Evolutionary conservation across 2,113 vertebrate genomes (phyloP).

Genomic region (Artemisiospiza belli): DNA sequence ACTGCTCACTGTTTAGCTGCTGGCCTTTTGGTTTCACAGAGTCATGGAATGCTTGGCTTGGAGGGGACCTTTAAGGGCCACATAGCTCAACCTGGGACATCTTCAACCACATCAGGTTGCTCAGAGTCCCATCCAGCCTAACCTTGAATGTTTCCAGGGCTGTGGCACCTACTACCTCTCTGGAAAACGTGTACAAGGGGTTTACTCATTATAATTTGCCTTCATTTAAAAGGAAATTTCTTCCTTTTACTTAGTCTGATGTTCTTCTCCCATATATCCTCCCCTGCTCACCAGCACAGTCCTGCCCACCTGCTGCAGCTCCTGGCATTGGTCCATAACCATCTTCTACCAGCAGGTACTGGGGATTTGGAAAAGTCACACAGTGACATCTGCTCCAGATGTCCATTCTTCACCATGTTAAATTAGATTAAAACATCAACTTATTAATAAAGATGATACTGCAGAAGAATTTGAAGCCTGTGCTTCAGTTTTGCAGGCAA

Average conservation of each 20-base stretch:
- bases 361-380: background rate
- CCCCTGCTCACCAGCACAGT: background rate
- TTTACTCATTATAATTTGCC: background rate
- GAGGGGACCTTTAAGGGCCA: background rate
- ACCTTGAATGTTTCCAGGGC: background rate
- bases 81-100: background rate
- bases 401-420: background rate
- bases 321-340: background rate
- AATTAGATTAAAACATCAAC: background rate
- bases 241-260: background rate
- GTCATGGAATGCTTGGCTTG: background rate
- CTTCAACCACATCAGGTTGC: background rate
- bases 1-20: background rate
- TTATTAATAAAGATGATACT: background rate
- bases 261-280: background rate
- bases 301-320: background rate
- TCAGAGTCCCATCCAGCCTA: background rate
- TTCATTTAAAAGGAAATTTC: background rate
- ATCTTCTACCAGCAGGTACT: background rate
- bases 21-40: background rate
- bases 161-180: background rate
- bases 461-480: background rate
- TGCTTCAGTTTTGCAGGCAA: background rate
- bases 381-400: background rate
- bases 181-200: background rate